Percentiles rank a stretch among this genome's conserved stretches.
Evolutionary conservation across 1,140 invertebrate genomes (phyloP).

Genomic region (Meloidogyne hapla): DNA sequence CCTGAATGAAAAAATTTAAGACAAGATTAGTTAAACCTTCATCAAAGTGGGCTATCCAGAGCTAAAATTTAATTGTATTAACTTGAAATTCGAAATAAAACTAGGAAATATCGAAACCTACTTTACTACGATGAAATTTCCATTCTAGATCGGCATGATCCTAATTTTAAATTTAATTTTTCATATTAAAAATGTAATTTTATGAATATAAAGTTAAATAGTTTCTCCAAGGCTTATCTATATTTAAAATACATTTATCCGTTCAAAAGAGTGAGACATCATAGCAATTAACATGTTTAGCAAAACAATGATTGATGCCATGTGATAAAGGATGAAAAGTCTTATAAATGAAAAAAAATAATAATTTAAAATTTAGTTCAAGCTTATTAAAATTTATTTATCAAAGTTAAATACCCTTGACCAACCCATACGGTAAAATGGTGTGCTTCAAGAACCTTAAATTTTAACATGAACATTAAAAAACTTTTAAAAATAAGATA

Average conservation of each 20-base stretch:
- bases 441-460: constrained; percentile 53
- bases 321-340: constrained; percentile 33
- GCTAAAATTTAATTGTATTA: no score
- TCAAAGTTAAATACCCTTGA: constrained; percentile 19
- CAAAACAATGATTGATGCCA: constrained; percentile 69
- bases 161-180: constrained; percentile 60
- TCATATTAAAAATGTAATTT: no score
- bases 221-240: no score
- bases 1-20: constrained; percentile 65
- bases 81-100: neutral
- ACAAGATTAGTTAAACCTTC: constrained; percentile 17
- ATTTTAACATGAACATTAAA: no score
- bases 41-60: constrained; percentile 70
- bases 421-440: constrained; percentile 58
- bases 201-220: no score
- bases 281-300: constrained; percentile 70
- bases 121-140: constrained; percentile 70
- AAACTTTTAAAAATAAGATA: no score
- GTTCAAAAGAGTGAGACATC: constrained; percentile 71
- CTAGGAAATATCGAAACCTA: neutral
- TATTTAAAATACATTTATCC: constrained; percentile 66
- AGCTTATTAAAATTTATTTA: neutral
- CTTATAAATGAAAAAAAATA: neutral
- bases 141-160: constrained; percentile 70
- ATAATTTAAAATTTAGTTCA: no score